Conservation (phyloP, 92 coral and sea anemone genomes). For the Phenganax subtilis region DNA sequence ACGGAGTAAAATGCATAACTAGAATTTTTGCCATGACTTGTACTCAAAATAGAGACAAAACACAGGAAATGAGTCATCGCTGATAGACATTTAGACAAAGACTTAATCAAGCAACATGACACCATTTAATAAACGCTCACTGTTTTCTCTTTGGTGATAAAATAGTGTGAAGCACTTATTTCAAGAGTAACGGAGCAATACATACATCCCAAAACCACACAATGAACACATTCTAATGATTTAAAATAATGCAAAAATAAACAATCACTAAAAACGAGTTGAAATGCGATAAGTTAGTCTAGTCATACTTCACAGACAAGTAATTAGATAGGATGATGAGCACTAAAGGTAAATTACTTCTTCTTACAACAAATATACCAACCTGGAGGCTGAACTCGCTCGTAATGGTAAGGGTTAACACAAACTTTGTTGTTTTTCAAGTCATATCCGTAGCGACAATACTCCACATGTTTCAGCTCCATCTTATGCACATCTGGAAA, state of each 20-base stretch:
- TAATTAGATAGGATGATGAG: not conserved
- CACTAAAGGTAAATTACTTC: not conserved
- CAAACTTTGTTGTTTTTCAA: conserved; percentile 97
- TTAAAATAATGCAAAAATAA: too few relatives aligned
- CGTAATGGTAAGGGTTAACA: conserved; percentile 98
- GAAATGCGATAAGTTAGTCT: too few relatives aligned
- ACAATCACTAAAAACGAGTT: too few relatives aligned
- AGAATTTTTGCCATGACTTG: conserved; percentile 18
- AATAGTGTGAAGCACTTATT: too few relatives aligned
- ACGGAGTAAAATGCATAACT: conserved; percentile 17
- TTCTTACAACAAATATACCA: conserved; percentile 7
- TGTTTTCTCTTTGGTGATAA: not conserved
- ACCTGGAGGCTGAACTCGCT: conserved; percentile 99
- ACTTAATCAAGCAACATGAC: conserved; percentile 7
- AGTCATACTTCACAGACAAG: not conserved
- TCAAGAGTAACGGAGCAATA: too few relatives aligned
- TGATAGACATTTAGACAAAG: conserved; percentile 42
- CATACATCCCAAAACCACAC: too few relatives aligned
- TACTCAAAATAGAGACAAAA: conserved; percentile 32
- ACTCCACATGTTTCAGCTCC: conserved; percentile 96
- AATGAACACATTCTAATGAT: too few relatives aligned
- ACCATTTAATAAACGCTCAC: not conserved
- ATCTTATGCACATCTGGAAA: conserved; percentile 99
- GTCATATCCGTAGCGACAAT: conserved; percentile 96
- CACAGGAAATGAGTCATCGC: conserved; percentile 34